phyloP scores from a whole-genome alignment of 2,888 invertebrate genomes.

The Brenthis ino region DNA sequence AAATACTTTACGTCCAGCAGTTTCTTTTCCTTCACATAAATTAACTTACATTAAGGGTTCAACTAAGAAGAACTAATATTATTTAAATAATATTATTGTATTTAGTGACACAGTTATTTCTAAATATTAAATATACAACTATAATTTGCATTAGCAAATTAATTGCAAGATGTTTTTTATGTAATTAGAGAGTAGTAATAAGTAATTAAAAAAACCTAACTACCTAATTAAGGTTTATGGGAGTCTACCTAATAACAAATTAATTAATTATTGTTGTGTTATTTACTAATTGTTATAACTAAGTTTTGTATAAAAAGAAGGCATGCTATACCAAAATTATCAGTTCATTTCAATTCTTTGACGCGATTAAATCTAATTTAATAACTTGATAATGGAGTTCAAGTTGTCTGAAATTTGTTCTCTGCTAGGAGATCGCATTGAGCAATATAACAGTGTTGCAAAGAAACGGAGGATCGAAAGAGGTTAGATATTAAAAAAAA shows the following conservation, averaged over 20 bases:
- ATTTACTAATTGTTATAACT: background rate
- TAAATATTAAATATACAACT: too few species aligned
- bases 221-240: background rate
- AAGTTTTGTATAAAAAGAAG: slow-evolving; percentile 4
- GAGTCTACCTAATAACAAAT: background rate
- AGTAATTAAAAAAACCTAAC: background rate
- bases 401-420: slow-evolving; percentile 28
- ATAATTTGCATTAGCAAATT: too few species aligned
- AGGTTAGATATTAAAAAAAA: slow-evolving; percentile 9
- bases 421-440: slow-evolving; percentile 26
- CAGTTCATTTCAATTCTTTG: background rate
- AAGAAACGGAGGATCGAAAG: slow-evolving; percentile 22
- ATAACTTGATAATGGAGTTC: slow-evolving; percentile 16
- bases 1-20: too few species aligned
- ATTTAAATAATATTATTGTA: too few species aligned
- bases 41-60: too few species aligned
- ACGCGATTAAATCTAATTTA: background rate
- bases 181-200: background rate
- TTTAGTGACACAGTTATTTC: too few species aligned
- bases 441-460: slow-evolving; percentile 23
- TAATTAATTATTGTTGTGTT: slow-evolving; percentile 14
- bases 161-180: too few species aligned
- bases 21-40: too few species aligned
- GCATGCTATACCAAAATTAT: background rate
- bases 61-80: too few species aligned